Percentiles rank a stretch among this genome's conserved stretches.
Evolutionary conservation across 2,797 vertebrate genomes (phyloP).

Genomic region (Siniperca undulata): DNA sequence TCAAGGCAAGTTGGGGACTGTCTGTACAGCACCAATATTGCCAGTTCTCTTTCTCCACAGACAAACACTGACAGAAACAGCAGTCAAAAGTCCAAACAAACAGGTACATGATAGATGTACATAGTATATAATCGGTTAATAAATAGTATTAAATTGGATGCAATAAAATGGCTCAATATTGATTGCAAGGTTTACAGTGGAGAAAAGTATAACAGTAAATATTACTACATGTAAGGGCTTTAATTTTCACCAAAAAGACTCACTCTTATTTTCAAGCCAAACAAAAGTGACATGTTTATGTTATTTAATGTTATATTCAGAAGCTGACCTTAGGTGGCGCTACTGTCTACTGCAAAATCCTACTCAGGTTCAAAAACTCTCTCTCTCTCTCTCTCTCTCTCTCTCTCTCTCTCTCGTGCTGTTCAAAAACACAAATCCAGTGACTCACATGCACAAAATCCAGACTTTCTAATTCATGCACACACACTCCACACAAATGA

Average conservation of each 20-base stretch:
- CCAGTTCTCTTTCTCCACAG: not conserved
- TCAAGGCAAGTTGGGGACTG: not conserved
- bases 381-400: not conserved
- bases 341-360: slow-evolving; percentile 37
- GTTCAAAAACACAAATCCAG: slow-evolving; percentile 31
- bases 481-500: slow-evolving; percentile 40
- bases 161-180: not conserved
- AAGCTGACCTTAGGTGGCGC: slow-evolving; percentile 66
- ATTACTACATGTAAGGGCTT: not conserved
- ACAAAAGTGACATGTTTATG: not conserved
- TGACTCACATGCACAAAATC: slow-evolving; percentile 15
- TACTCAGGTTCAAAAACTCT: not conserved
- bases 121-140: not conserved
- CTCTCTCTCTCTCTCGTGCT: not conserved
- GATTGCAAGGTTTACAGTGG: not conserved
- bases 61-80: not conserved
- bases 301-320: slow-evolving; percentile 20
- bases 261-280: not conserved
- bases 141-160: not conserved
- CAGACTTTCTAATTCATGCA: slow-evolving; percentile 24
- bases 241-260: not conserved
- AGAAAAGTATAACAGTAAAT: not conserved
- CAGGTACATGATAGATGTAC: not conserved
- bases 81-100: not conserved
- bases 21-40: not conserved